Evolutionary conservation across 2,113 vertebrate species (phyloP).

Genomic region (Furnarius figulus): DNA sequence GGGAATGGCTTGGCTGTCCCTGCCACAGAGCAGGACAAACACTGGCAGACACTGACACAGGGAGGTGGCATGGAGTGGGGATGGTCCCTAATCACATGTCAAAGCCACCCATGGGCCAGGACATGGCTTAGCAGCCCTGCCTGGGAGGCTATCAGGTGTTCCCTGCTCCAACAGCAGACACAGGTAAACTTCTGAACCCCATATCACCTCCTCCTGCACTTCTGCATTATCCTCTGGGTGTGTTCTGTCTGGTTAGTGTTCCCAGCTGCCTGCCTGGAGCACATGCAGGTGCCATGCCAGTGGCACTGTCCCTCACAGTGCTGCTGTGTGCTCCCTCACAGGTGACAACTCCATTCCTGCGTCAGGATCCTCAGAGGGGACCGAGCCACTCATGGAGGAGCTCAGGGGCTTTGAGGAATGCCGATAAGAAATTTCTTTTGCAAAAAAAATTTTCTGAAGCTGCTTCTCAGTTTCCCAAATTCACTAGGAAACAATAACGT

Average conservation of each 20-base stretch:
- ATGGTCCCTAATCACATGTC: background rate
- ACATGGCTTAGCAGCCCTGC: background rate
- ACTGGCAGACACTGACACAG: fast-evolving
- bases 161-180: background rate
- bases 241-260: background rate
- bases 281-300: fast-evolving
- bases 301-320: background rate
- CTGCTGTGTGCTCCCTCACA: fast-evolving
- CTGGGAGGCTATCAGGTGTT: background rate
- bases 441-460: background rate
- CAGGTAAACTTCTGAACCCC: fast-evolving
- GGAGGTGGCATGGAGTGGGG: background rate
- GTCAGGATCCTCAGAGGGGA: background rate
- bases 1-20: fast-evolving
- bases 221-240: background rate
- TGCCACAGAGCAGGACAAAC: background rate
- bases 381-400: background rate
- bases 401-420: background rate
- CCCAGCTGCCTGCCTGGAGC: background rate
- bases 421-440: no score
- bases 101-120: background rate
- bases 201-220: fast-evolving
- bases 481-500: fast-evolving
- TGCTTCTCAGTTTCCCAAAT: background rate
- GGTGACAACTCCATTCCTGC: background rate